These are phyloP conservation scores for Oryzias celebensis DNA, from an alignment of 2,113 vertebrate species.

Conservation along the genomic window DNA sequence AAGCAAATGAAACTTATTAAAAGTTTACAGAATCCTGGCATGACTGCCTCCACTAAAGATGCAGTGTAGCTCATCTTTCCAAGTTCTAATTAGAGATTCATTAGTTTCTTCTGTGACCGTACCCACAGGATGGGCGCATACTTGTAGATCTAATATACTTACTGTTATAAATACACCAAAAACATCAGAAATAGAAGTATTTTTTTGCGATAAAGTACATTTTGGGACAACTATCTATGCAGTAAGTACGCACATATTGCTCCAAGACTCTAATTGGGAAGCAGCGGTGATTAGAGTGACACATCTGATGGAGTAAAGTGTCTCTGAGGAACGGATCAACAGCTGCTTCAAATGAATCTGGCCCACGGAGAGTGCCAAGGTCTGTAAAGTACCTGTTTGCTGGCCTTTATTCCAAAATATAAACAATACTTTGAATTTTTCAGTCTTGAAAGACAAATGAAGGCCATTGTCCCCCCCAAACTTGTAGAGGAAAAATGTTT, in stretches of 20 bases:
- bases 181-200: background rate
- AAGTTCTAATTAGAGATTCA: slow-evolving; percentile 42
- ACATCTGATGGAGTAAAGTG: slow-evolving; percentile 26
- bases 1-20: slow-evolving; percentile 15
- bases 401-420: slow-evolving; percentile 59
- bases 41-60: slow-evolving; percentile 18
- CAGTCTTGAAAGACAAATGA: slow-evolving; percentile 66
- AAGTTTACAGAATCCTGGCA: slow-evolving; percentile 6
- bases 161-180: slow-evolving; percentile 15
- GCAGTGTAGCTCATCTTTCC: slow-evolving; percentile 21
- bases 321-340: slow-evolving; percentile 36
- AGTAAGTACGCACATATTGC: slow-evolving; percentile 22
- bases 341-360: slow-evolving; percentile 49
- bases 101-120: slow-evolving; percentile 26
- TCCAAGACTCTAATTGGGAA: slow-evolving; percentile 25
- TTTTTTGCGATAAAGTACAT: background rate
- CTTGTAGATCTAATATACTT: slow-evolving; percentile 2
- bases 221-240: slow-evolving; percentile 13
- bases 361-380: slow-evolving; percentile 38
- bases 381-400: slow-evolving; percentile 61
- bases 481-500: slow-evolving; percentile 45
- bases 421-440: slow-evolving; percentile 49
- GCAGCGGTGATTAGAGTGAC: slow-evolving; percentile 38
- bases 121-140: slow-evolving; percentile 22
- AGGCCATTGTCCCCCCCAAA: slow-evolving; percentile 45